These are phyloP conservation scores for Vombatus ursinus DNA, from an alignment of 2,113 vertebrate species.

Conservation along the genomic window DNA sequence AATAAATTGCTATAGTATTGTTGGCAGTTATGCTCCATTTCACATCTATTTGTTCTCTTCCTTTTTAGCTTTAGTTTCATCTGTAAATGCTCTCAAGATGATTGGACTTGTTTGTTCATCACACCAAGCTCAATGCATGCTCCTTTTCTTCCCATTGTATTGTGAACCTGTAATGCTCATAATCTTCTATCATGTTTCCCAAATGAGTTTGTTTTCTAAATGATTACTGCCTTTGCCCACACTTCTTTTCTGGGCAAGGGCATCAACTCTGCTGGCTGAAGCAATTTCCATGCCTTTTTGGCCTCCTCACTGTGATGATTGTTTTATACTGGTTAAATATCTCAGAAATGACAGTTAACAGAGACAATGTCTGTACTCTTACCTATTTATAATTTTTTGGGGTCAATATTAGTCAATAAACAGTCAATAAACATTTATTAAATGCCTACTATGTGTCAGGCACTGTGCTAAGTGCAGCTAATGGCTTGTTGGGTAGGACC, in stretches of 20 bases:
- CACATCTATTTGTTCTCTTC: neutral
- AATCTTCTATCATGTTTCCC: neutral
- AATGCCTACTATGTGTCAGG: neutral
- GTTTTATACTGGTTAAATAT: neutral
- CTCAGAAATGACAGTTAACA: neutral
- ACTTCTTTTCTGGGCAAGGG: neutral
- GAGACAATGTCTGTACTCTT: neutral
- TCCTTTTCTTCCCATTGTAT: neutral
- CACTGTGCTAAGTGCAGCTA: neutral
- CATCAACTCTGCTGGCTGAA: neutral
- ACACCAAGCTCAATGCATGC: neutral
- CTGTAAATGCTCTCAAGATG: neutral
- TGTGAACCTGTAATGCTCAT: neutral
- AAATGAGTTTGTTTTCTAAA: neutral
- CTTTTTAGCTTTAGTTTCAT: neutral
- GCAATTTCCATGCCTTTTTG: neutral
- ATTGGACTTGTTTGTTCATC: neutral
- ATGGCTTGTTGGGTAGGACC: neutral
- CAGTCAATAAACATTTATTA: neutral
- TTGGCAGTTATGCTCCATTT: neutral
- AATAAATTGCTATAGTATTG: neutral
- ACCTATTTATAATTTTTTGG: neutral
- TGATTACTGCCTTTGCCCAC: neutral
- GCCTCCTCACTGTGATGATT: neutral
- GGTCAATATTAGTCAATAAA: neutral